Evolutionary conservation across 2,113 vertebrate species (phyloP).

Genomic region (Sorex araneus): DNA sequence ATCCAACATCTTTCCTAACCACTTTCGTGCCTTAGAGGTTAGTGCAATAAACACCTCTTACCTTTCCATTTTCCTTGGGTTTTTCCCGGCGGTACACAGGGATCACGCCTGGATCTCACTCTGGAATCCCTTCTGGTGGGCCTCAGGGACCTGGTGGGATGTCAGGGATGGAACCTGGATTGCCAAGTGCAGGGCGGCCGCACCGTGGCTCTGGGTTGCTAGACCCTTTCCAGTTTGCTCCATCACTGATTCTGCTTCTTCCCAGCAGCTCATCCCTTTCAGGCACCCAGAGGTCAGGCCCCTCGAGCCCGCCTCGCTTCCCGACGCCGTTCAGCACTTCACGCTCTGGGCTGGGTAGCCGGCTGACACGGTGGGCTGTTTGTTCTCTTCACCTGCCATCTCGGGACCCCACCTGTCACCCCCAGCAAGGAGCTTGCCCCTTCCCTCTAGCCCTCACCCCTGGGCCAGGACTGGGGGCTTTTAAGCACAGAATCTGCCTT

Average conservation of each 20-base stretch:
- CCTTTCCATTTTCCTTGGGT: not conserved
- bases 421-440: not conserved
- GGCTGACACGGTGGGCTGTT: conserved; percentile 78
- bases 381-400: not conserved
- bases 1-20: too few species aligned
- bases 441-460: not conserved
- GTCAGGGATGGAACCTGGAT: too few species aligned
- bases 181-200: too few species aligned
- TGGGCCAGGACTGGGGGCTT: not conserved
- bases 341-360: conserved; percentile 50
- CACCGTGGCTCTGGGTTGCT: too few species aligned
- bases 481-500: not conserved
- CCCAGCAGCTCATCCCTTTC: conserved; percentile 55
- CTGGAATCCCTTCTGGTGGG: too few species aligned
- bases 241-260: not conserved
- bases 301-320: conserved; percentile 1
- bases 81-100: too few species aligned
- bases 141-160: too few species aligned
- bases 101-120: too few species aligned
- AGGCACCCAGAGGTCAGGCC: conserved; percentile 25
- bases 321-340: not conserved
- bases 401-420: not conserved
- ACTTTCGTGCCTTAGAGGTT: too few species aligned
- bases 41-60: not conserved
- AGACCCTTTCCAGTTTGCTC: too few species aligned